A percentile compares a stretch with the other conserved stretches of the same genome.
Conservation (phyloP, 2,797 vertebrate species). For the Molossus molossus region DNA sequence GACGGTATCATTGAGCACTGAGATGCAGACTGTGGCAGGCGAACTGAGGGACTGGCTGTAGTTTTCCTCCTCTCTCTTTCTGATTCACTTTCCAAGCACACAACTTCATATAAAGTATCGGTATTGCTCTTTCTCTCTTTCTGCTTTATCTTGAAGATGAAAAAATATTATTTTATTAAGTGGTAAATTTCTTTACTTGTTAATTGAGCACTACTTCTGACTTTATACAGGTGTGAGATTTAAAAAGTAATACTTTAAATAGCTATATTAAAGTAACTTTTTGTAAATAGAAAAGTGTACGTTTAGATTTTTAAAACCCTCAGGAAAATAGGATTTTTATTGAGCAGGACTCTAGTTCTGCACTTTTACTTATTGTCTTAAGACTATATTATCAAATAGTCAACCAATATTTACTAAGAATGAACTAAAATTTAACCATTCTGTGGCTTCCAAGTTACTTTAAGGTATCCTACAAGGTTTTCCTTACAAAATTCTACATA, state of each 20-base stretch:
- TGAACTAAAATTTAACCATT: slow-evolving; percentile 29
- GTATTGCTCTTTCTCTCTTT: slow-evolving; percentile 97
- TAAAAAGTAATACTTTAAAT: slow-evolving; percentile 35
- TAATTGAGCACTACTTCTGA: slow-evolving; percentile 28
- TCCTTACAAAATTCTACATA: background rate
- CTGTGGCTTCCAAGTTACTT: slow-evolving; percentile 22
- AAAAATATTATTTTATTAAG: slow-evolving; percentile 68
- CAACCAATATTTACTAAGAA: slow-evolving; percentile 41
- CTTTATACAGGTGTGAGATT: background rate
- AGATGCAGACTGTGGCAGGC: slow-evolving; percentile 91
- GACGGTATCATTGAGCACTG: slow-evolving; percentile 95
- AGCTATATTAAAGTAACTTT: slow-evolving; percentile 1
- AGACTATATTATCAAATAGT: slow-evolving; percentile 29
- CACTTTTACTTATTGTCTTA: slow-evolving; percentile 29
- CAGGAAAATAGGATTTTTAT: slow-evolving; percentile 53
- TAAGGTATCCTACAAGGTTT: slow-evolving; percentile 28
- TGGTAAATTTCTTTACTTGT: background rate
- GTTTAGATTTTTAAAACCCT: slow-evolving; percentile 60
- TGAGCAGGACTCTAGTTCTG: background rate
- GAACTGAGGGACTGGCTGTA: slow-evolving; percentile 96
- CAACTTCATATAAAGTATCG: slow-evolving; percentile 97
- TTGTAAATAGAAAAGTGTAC: slow-evolving; percentile 54
- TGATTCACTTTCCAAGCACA: slow-evolving; percentile 97
- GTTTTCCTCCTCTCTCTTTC: slow-evolving; percentile 97
- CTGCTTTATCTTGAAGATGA: slow-evolving; percentile 92